phyloP scores from a whole-genome alignment of 2,797 vertebrate genomes.

The Alfaro cultratus region DNA sequence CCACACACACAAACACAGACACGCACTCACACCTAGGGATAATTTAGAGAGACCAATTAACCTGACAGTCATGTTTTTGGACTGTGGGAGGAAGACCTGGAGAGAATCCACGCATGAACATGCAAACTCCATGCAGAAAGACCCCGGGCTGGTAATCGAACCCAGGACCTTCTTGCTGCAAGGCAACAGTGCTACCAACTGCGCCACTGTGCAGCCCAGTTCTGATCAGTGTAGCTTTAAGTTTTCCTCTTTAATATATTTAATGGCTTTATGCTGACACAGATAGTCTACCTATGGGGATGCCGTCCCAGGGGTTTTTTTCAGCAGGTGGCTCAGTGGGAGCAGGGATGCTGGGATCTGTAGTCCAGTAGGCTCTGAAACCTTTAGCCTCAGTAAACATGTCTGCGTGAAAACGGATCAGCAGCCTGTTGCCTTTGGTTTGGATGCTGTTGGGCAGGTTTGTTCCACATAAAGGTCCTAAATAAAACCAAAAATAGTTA shows the following conservation, averaged over 20 bases:
- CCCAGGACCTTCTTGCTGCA: too few species aligned
- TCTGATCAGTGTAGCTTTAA: background rate
- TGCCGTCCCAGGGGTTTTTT: conserved; percentile 82
- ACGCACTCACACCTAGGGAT: too few species aligned
- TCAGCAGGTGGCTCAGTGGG: conserved; percentile 76
- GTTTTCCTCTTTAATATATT: background rate
- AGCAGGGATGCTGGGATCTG: conserved; percentile 63
- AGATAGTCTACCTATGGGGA: conserved; percentile 71
- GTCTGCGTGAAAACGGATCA: conserved; percentile 79
- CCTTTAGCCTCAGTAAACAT: conserved; percentile 79
- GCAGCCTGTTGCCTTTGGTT: conserved; percentile 70
- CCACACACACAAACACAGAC: too few species aligned
- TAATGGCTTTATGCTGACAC: background rate
- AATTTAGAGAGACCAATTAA: too few species aligned
- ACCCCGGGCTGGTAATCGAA: too few species aligned
- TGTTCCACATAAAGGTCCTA: conserved; percentile 83
- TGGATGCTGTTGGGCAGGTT: conserved; percentile 64
- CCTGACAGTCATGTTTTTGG: too few species aligned
- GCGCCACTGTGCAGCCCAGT: background rate
- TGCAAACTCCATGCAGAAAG: too few species aligned
- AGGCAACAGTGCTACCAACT: too few species aligned
- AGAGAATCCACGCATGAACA: too few species aligned
- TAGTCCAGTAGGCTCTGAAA: conserved; percentile 83
- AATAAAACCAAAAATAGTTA: conserved; percentile 11
- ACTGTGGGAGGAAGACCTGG: too few species aligned